These are phyloP conservation scores for Apis dorsata DNA, from an alignment of 1,140 invertebrate genomes.

Conservation along the genomic window DNA sequence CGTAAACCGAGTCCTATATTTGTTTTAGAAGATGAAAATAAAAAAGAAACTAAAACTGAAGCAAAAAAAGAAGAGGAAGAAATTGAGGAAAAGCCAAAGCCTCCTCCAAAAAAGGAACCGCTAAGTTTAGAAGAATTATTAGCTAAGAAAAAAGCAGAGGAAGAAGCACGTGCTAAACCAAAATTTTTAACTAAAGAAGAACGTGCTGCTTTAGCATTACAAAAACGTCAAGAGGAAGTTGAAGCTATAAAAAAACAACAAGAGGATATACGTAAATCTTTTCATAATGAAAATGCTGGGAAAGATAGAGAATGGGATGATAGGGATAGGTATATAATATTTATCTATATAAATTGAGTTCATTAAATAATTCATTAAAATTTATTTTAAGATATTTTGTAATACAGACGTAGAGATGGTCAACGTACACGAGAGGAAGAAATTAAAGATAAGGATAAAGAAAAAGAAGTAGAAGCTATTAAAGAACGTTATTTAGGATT, in stretches of 20 bases:
- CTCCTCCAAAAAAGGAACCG: slow-evolving; percentile 89
- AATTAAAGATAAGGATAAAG: slow-evolving; percentile 91
- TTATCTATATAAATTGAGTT: neutral
- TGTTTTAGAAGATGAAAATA: slow-evolving; percentile 77
- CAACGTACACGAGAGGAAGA: slow-evolving; percentile 80
- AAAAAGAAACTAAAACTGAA: slow-evolving; percentile 38
- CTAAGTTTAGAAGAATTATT: slow-evolving; percentile 97
- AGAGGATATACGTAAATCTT: slow-evolving; percentile 86
- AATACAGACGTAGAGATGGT: slow-evolving; percentile 69
- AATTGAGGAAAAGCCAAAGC: slow-evolving; percentile 73
- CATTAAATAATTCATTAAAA: neutral
- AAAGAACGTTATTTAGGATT: slow-evolving; percentile 97
- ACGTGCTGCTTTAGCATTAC: slow-evolving; percentile 92
- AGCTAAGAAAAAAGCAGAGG: slow-evolving; percentile 97
- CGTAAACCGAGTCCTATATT: slow-evolving; percentile 72
- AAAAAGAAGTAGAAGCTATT: slow-evolving; percentile 95
- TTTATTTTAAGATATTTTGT: neutral
- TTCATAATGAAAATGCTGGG: slow-evolving; percentile 56
- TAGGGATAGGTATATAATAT: slow-evolving; percentile 69
- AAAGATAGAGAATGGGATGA: slow-evolving; percentile 76
- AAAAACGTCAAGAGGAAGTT: slow-evolving; percentile 93
- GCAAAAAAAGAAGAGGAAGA: slow-evolving; percentile 67
- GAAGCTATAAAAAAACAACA: slow-evolving; percentile 84
- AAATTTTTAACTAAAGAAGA: slow-evolving; percentile 99
- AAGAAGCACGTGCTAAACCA: slow-evolving; percentile 95